Evolutionary conservation across 2,113 vertebrate species (phyloP).

Genomic region (Bos taurus): DNA sequence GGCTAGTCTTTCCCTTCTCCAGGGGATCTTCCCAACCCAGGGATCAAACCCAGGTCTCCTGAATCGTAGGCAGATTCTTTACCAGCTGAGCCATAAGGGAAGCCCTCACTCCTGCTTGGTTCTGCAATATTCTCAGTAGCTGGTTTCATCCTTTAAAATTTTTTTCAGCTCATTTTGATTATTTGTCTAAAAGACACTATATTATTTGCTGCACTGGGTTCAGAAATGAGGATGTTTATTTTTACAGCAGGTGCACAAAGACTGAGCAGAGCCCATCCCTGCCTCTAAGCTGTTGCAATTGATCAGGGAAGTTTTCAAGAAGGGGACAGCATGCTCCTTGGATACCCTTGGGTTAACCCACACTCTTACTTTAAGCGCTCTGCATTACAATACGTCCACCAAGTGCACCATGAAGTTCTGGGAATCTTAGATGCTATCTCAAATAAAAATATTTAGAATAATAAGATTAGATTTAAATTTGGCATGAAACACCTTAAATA

Average conservation of each 20-base stretch:
- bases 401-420: constrained; percentile 54
- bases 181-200: not conserved
- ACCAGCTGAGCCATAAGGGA: not conserved
- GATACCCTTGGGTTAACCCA: not conserved
- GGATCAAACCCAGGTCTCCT: not conserved
- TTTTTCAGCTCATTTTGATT: not conserved
- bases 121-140: not conserved
- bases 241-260: not conserved
- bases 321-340: not conserved
- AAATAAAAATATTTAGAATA: constrained; percentile 80
- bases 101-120: not conserved
- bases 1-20: not conserved
- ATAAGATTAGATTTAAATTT: constrained; percentile 79
- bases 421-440: constrained; percentile 74
- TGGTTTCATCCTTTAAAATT: not conserved
- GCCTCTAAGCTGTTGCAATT: not conserved
- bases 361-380: not conserved
- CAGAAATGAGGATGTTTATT: not conserved
- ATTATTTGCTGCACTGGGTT: not conserved
- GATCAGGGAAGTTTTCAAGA: not conserved
- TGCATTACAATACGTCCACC: constrained; percentile 52
- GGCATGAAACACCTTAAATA: constrained; percentile 74
- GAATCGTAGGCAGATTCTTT: not conserved
- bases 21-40: not conserved
- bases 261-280: not conserved